phyloP scores from a whole-genome alignment of 2,113 vertebrate species.

The Hemiscyllium ocellatum region DNA sequence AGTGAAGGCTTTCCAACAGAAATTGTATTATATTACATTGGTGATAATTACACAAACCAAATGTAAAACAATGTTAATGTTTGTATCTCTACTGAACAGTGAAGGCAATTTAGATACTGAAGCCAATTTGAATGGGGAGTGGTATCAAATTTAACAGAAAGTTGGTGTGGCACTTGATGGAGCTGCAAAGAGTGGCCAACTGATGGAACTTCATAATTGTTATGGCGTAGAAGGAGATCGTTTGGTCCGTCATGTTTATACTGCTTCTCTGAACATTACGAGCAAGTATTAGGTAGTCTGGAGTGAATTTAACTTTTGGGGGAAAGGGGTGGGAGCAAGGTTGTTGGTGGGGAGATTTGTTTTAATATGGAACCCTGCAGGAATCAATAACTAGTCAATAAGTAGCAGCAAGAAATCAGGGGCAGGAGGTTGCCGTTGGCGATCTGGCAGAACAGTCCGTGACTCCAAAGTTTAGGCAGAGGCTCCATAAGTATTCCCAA shows the following conservation, averaged over 20 bases:
- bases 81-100: background rate
- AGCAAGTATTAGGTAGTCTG: background rate
- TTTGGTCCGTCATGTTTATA: too few species aligned
- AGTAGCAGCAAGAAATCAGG: background rate
- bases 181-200: background rate
- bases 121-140: background rate
- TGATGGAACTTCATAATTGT: too few species aligned
- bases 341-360: background rate
- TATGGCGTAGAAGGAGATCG: too few species aligned
- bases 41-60: background rate
- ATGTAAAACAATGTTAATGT: background rate
- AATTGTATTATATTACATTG: background rate
- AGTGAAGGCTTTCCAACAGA: background rate
- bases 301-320: background rate
- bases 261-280: too few species aligned
- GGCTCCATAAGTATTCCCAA: background rate
- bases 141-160: background rate
- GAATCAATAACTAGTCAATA: background rate
- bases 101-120: background rate
- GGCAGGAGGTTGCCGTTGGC: background rate
- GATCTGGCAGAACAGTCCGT: background rate
- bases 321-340: too few species aligned
- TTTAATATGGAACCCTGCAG: background rate
- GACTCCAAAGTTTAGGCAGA: background rate
- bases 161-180: background rate